Evolutionary conservation across 2,888 invertebrate species (phyloP).

Genomic region (Neuroscelio doddi): DNA sequence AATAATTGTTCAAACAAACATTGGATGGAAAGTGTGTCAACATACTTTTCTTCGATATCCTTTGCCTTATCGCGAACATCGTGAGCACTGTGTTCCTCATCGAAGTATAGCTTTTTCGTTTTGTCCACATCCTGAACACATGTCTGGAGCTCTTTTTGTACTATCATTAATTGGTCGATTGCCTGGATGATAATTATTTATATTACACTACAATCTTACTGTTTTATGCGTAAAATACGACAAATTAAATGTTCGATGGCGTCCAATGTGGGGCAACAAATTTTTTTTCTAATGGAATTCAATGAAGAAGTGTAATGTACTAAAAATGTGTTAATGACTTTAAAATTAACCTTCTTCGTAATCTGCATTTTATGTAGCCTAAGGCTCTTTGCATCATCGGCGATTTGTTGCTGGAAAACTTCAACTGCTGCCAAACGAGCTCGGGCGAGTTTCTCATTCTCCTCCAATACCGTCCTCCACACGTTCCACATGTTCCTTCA

Average conservation of each 20-base stretch:
- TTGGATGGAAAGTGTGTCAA: neutral
- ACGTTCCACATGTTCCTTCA: constrained; percentile 96
- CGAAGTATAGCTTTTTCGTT: constrained; percentile 94
- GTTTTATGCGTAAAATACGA: no score
- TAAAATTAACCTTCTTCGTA: constrained; percentile 82
- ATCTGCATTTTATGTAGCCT: constrained; percentile 87
- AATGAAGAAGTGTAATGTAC: no score
- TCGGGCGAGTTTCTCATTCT: constrained; percentile 93
- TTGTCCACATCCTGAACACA: constrained; percentile 94
- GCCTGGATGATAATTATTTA: constrained; percentile 74
- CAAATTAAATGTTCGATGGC: no score
- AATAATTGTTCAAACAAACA: neutral
- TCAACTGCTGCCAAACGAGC: constrained; percentile 94
- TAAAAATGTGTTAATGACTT: no score
- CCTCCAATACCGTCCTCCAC: constrained; percentile 96
- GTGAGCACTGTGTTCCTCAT: constrained; percentile 96
- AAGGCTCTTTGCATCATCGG: constrained; percentile 91
- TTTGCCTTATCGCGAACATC: constrained; percentile 95
- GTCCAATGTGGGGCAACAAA: no score
- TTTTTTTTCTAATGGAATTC: no score
- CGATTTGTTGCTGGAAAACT: constrained; percentile 95
- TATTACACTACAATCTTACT: constrained; percentile 31
- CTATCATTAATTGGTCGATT: constrained; percentile 86
- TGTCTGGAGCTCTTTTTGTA: constrained; percentile 91
- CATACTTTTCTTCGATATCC: constrained; percentile 94